These are phyloP conservation scores for Lipophrys pholis DNA, from an alignment of 2,113 vertebrate species.

Conservation along the genomic window DNA sequence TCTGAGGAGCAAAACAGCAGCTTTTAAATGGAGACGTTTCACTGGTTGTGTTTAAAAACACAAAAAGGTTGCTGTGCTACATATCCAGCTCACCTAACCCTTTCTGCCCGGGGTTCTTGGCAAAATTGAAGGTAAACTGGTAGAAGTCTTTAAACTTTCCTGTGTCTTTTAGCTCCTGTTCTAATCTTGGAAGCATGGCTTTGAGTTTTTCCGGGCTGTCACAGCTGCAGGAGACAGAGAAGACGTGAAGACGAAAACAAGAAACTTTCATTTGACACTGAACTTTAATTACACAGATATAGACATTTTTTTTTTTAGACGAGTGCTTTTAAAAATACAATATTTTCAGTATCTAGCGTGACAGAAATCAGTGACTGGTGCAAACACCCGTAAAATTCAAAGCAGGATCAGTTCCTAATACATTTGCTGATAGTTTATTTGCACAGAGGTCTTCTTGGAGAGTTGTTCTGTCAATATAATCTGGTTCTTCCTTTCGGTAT, in stretches of 20 bases:
- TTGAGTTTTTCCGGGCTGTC: slow-evolving; percentile 93
- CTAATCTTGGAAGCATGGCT: slow-evolving; percentile 89
- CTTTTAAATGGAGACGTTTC: neutral
- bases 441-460: too few species aligned
- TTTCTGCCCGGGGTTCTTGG: slow-evolving; percentile 97
- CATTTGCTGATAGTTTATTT: too few species aligned
- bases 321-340: too few species aligned
- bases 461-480: too few species aligned
- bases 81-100: slow-evolving; percentile 88
- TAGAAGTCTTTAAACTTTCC: slow-evolving; percentile 96
- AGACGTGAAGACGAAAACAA: neutral
- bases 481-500: too few species aligned
- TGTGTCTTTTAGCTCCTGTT: slow-evolving; percentile 93
- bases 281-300: too few species aligned
- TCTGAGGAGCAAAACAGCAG: slow-evolving; percentile 77
- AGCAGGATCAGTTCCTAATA: too few species aligned
- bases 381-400: too few species aligned
- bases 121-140: slow-evolving; percentile 97
- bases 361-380: too few species aligned
- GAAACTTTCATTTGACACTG: neutral
- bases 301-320: too few species aligned
- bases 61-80: too few species aligned
- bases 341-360: too few species aligned
- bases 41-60: neutral
- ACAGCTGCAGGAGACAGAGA: slow-evolving; percentile 84